phyloP scores from a whole-genome alignment of 2,888 invertebrate species.

The Microdon myrmicae region DNA sequence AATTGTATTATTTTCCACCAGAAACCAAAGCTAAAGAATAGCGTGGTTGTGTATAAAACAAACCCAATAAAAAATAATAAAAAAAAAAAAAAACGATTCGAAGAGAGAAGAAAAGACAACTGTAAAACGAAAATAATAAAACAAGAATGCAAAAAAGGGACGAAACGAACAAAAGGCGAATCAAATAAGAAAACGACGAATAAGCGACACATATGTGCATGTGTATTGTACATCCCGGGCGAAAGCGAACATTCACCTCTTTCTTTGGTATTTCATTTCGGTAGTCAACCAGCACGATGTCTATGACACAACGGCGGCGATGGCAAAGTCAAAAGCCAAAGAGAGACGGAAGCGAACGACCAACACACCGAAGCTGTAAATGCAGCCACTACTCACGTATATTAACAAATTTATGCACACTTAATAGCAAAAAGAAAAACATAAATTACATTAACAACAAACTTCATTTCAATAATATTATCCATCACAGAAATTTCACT shows the following conservation, averaged over 20 bases:
- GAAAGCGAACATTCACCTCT: slow-evolving; percentile 50
- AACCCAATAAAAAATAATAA: slow-evolving; percentile 16
- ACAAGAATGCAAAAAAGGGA: slow-evolving; percentile 31
- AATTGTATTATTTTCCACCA: too few relatives aligned
- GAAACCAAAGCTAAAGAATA: too few relatives aligned
- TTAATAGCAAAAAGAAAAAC: too few relatives aligned
- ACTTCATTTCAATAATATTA: too few relatives aligned
- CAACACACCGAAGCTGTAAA: too few relatives aligned
- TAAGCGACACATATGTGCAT: slow-evolving; percentile 6
- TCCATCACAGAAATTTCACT: too few relatives aligned
- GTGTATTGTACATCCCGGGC: slow-evolving; percentile 23
- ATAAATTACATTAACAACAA: too few relatives aligned
- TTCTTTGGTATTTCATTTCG: slow-evolving; percentile 50
- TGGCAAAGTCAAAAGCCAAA: slow-evolving; percentile 36
- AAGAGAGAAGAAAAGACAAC: slow-evolving; percentile 14
- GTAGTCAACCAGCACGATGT: slow-evolving; percentile 41
- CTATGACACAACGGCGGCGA: slow-evolving; percentile 15
- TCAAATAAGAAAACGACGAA: slow-evolving; percentile 15
- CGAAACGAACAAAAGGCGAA: slow-evolving; percentile 25
- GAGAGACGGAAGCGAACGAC: slow-evolving; percentile 34
- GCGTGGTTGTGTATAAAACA: too few relatives aligned
- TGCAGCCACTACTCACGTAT: too few relatives aligned
- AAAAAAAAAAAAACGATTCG: slow-evolving; percentile 11
- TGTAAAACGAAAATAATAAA: slow-evolving; percentile 39
- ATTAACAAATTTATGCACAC: too few relatives aligned